A percentile compares a stretch with the other conserved stretches of the same genome.
Evolutionary conservation across 53 echinoderm and acorn worm genomes (phyloP).

Genomic region (Apostichopus leukothele): DNA sequence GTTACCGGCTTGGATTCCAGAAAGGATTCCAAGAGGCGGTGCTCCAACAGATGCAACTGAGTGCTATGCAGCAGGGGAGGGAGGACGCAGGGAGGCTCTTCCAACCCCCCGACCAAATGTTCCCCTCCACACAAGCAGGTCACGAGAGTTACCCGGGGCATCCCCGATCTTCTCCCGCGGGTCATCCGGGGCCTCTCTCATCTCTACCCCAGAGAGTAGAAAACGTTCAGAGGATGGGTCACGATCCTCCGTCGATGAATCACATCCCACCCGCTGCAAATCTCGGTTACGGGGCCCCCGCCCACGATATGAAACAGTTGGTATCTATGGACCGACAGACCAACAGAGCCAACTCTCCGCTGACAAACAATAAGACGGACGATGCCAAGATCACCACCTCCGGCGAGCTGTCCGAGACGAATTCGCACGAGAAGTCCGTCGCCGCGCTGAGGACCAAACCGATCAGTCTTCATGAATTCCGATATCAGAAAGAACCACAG

Average conservation of each 20-base stretch:
- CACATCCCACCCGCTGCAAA: neutral
- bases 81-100: neutral
- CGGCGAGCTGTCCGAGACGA: neutral
- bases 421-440: neutral
- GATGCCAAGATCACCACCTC: conserved; percentile 37
- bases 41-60: neutral
- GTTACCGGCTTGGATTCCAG: conserved; percentile 13
- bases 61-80: neutral
- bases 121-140: neutral
- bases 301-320: neutral
- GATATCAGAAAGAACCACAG: conserved; percentile 19
- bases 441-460: conserved; percentile 8
- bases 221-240: neutral
- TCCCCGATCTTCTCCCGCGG: neutral
- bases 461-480: conserved; percentile 16
- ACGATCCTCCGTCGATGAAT: neutral
- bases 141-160: neutral
- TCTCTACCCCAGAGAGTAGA: neutral
- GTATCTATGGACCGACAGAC: neutral
- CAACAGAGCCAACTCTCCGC: neutral
- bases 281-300: neutral
- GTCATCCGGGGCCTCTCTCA: neutral
- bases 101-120: neutral
- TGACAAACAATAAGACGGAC: neutral
- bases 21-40: conserved; percentile 13